Evolutionary conservation across 2,113 vertebrate species (phyloP), one percentile per base, ranked within the genome.

Genomic region (Verasper variegatus): DNA sequence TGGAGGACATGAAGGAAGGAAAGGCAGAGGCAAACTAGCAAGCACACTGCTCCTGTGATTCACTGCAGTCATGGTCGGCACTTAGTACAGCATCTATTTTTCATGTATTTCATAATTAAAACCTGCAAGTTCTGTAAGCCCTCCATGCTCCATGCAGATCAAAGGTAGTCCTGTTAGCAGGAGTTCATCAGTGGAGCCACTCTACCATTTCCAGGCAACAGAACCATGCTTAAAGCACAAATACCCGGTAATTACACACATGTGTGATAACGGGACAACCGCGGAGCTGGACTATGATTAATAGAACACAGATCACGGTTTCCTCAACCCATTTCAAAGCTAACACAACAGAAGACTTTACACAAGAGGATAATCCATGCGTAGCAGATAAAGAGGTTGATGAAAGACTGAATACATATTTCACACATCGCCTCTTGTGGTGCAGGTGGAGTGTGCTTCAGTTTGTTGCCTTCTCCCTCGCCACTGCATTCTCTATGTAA

Each of bases 21-120:
- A 83, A 70, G 61, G 74, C 74, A 63, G 74, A 86, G 87, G 86
- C 81, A 82, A 82, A 83, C 74, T 60, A 84, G 76, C 42, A 11
- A 73, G 76, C 23, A 14, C 23, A 24, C 78, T 40, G 72, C 81
- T 78, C 72, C 78, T 78, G 83, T 51, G 72, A 87, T 85, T 78
- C 84, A 85, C 78, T 80, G 89, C 88, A 88, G 84, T 87, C 77
- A 80, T 76, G 89, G 86, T 87, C 91, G 78, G 86, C 93, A 94
- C 92, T 94, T 93, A 93, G 87, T 42, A 71, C 74, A 45, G 61
- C 90, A 93, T 95, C 85, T 91, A 93, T 95, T 92, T 95, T 95
- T 94, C 88, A 94, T 94, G 90, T 86, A 88, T 92, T 95, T 90
- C 91, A 93, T 94, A 93, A 95, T 94, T 94, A 94, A 94, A 94